A percentile compares a stretch with the other conserved stretches of the same genome.
These are phyloP conservation scores for Hecatera dysodea DNA, from an alignment of 2,888 invertebrate genomes.

Conservation along the genomic window DNA sequence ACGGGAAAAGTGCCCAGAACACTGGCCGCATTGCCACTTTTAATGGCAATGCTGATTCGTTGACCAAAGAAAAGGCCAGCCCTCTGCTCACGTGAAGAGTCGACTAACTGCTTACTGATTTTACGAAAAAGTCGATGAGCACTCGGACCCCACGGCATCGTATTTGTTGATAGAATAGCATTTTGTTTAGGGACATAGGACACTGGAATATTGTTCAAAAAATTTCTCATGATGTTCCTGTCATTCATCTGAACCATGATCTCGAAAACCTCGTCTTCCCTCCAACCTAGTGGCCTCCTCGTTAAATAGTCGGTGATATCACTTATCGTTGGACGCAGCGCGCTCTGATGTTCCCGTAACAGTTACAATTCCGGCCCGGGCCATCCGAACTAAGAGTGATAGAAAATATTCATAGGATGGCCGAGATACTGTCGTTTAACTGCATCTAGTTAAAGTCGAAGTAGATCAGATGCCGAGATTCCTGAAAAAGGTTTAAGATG, in stretches of 20 bases:
- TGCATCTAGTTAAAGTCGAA: slow-evolving; percentile 12
- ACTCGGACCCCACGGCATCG: no score
- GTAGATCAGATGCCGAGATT: not conserved
- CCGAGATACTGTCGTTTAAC: slow-evolving; percentile 9
- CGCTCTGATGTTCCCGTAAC: slow-evolving; percentile 62
- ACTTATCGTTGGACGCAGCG: slow-evolving; percentile 71
- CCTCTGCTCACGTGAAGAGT: no score
- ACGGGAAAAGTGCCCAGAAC: no score
- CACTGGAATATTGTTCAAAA: no score
- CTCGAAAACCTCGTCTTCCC: not conserved
- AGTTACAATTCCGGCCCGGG: slow-evolving; percentile 61
- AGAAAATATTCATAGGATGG: slow-evolving; percentile 47
- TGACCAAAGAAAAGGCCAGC: no score
- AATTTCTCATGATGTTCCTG: not conserved
- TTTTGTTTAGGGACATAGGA: no score
- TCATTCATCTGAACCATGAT: not conserved
- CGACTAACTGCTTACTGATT: no score
- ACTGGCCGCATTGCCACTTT: no score
- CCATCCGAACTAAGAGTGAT: slow-evolving; percentile 40
- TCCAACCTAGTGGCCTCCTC: slow-evolving; percentile 39
- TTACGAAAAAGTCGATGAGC: no score
- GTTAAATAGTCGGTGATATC: slow-evolving; percentile 59
- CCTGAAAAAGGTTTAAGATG: not conserved
- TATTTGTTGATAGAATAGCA: no score
- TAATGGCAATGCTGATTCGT: no score